phyloP scores from a whole-genome alignment of 2,888 invertebrate species.

The Eudemis profundana region DNA sequence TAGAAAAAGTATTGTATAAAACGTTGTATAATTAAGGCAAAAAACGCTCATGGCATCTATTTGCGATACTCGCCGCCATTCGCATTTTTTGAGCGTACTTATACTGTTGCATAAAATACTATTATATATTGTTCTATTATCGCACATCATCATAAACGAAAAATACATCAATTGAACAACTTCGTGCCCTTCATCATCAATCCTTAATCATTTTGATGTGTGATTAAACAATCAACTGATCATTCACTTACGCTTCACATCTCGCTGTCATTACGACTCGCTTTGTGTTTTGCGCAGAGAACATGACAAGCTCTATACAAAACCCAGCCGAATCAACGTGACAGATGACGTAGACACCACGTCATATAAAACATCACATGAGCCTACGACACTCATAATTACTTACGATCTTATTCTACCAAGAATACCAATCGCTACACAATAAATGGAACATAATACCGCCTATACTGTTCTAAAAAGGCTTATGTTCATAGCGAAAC shows the following conservation, averaged over 20 bases:
- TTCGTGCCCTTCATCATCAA: no score
- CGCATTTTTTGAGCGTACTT: no score
- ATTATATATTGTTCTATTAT: no score
- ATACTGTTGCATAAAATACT: no score
- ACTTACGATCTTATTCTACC: slow-evolving; percentile 10
- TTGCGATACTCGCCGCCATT: no score
- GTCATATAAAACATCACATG: neutral
- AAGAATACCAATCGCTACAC: slow-evolving; percentile 12
- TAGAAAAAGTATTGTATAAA: no score
- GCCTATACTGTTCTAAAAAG: slow-evolving; percentile 8
- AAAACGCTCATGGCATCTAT: no score
- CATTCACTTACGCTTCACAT: slow-evolving; percentile 12
- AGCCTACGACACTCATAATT: neutral
- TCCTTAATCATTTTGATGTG: neutral
- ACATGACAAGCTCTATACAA: slow-evolving; percentile 15
- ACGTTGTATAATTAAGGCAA: no score
- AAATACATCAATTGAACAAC: no score
- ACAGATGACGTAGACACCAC: slow-evolving; percentile 30
- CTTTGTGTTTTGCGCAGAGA: neutral
- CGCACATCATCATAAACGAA: no score
- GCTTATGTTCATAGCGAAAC: neutral
- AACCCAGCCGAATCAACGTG: slow-evolving; percentile 20
- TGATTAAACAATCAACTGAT: neutral
- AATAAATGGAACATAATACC: slow-evolving; percentile 11
- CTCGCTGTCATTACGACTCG: neutral